phyloP scores from a whole-genome alignment of 2,888 invertebrate species.

The Lepidonotus clava region DNA sequence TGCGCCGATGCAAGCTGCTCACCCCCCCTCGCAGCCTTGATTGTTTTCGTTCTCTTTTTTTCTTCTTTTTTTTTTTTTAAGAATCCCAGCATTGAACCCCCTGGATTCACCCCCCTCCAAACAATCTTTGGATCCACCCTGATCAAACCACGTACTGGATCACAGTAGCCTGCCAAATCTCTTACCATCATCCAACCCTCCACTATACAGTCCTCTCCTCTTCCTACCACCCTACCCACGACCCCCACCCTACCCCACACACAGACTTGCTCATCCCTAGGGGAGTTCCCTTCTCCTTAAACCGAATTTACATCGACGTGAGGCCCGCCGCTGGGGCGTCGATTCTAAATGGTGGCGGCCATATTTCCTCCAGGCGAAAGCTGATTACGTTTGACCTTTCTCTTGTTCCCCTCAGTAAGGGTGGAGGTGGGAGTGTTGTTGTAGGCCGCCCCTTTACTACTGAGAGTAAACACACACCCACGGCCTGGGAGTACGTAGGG shows the following conservation, averaged over 20 bases:
- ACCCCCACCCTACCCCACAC: neutral
- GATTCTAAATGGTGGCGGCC: slow-evolving; percentile 25
- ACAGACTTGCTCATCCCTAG: neutral
- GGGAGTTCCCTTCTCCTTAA: neutral
- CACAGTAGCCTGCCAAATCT: too few relatives aligned
- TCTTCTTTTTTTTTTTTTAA: too few relatives aligned
- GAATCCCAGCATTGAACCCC: too few relatives aligned
- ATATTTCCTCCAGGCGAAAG: slow-evolving; percentile 33
- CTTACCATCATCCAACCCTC: too few relatives aligned
- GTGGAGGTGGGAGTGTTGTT: neutral
- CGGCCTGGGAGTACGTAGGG: too few relatives aligned
- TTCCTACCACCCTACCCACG: neutral
- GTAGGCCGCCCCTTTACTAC: neutral
- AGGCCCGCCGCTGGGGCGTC: neutral
- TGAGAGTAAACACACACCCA: neutral
- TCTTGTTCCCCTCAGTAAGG: slow-evolving; percentile 34
- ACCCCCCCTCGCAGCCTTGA: too few relatives aligned
- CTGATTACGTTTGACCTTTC: slow-evolving; percentile 46
- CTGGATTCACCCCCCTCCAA: too few relatives aligned
- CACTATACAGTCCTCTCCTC: neutral
- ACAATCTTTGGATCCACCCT: too few relatives aligned
- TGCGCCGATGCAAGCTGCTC: too few relatives aligned
- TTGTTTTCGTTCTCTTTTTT: too few relatives aligned
- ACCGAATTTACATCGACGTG: slow-evolving; percentile 30
- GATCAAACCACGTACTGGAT: too few relatives aligned